Percentiles rank a stretch among this genome's conserved stretches.
Evolutionary conservation across 2,888 invertebrate species (phyloP).

Genomic region (Monopis laevigella): DNA sequence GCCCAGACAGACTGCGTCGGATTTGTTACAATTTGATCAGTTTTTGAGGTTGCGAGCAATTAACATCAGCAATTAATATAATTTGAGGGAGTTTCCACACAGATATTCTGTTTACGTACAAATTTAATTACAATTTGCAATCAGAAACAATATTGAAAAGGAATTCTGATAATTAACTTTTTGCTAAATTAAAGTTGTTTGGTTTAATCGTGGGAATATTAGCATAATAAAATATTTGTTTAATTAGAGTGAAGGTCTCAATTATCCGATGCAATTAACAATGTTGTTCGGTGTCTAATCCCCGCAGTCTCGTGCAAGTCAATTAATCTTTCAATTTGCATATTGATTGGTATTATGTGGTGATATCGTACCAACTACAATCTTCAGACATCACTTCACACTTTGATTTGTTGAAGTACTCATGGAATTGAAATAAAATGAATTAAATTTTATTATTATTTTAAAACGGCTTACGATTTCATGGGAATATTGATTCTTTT

Average conservation of each 20-base stretch:
- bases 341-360: slow-evolving; percentile 31
- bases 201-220: background rate
- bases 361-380: slow-evolving; percentile 9
- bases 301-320: slow-evolving; percentile 30
- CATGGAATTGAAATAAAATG: no score
- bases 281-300: slow-evolving; percentile 11
- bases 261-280: slow-evolving; percentile 11
- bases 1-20: background rate
- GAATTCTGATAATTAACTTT: slow-evolving; percentile 1
- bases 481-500: no score
- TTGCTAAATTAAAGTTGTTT: background rate
- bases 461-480: background rate
- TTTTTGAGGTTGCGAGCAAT: slow-evolving; percentile 10
- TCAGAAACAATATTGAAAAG: background rate
- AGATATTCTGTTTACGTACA: background rate
- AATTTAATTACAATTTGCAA: background rate
- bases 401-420: no score
- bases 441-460: slow-evolving; percentile 20
- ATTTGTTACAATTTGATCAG: slow-evolving; percentile 5
- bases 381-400: background rate
- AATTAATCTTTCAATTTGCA: slow-evolving; percentile 56
- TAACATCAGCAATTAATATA: slow-evolving; percentile 8
- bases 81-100: slow-evolving; percentile 6
- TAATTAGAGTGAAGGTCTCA: slow-evolving; percentile 4
- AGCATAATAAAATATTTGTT: slow-evolving; percentile 11